These are phyloP conservation scores for Galago senegalensis DNA, from an alignment of 2,797 vertebrate species.

Conservation along the genomic window DNA sequence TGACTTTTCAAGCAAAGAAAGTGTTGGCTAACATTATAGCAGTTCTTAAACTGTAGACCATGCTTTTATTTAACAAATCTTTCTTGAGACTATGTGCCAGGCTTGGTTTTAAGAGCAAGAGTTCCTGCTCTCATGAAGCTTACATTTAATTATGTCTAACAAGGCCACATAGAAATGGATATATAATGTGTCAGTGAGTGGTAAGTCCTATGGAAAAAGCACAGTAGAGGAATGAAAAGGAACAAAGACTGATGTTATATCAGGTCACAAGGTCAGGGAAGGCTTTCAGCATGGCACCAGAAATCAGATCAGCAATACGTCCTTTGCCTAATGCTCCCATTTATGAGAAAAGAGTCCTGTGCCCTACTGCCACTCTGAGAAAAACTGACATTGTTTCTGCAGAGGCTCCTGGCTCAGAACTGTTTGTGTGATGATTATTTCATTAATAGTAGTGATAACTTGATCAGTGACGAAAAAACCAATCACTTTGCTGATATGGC, in stretches of 20 bases:
- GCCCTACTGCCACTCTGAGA: background rate
- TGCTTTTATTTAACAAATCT: background rate
- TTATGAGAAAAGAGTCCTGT: background rate
- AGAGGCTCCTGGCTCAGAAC: background rate
- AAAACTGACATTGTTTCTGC: background rate
- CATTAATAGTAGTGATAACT: background rate
- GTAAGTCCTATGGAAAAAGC: background rate
- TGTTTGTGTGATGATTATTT: background rate
- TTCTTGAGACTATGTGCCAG: background rate
- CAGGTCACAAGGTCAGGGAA: background rate
- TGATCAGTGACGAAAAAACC: background rate
- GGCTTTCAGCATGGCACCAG: background rate
- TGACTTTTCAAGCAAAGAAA: slow-evolving; percentile 54
- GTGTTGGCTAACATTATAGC: background rate
- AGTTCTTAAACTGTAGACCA: background rate
- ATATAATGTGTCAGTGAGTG: background rate
- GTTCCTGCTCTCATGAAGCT: background rate
- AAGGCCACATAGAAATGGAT: background rate
- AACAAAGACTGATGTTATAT: background rate
- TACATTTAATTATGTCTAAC: background rate
- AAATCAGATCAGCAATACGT: background rate
- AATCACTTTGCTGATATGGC: background rate
- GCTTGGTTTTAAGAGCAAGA: background rate
- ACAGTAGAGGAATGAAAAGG: background rate
- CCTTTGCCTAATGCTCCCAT: background rate